A percentile compares a stretch with the other conserved stretches of the same genome.
These are phyloP conservation scores for Villa cingulata DNA, from an alignment of 2,888 invertebrate species.

Conservation along the genomic window DNA sequence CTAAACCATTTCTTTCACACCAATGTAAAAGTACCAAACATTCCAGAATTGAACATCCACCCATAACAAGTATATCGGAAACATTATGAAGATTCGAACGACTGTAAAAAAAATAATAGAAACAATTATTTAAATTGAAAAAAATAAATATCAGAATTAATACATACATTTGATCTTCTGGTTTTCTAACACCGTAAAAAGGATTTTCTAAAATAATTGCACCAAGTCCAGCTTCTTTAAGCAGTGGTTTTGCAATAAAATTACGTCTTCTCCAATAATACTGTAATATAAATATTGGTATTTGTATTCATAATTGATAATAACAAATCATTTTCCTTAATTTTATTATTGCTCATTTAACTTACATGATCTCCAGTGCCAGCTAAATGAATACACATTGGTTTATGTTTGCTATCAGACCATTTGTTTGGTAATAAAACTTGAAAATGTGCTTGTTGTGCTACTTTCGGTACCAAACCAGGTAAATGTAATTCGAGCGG, in stretches of 20 bases:
- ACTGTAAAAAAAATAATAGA: slow-evolving; percentile 33
- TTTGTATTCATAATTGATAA: background rate
- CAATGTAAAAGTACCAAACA: slow-evolving; percentile 83
- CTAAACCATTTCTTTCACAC: slow-evolving; percentile 82
- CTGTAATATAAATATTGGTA: slow-evolving; percentile 38
- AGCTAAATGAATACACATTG: slow-evolving; percentile 86
- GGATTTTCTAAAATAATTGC: slow-evolving; percentile 95
- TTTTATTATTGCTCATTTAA: slow-evolving; percentile 2
- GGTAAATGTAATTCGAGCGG: slow-evolving; percentile 75
- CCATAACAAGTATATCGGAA: slow-evolving; percentile 98
- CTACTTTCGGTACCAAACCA: slow-evolving; percentile 72
- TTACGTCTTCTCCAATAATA: slow-evolving; percentile 82
- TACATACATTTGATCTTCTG: slow-evolving; percentile 67
- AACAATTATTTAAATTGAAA: background rate
- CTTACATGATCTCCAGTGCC: slow-evolving; percentile 97
- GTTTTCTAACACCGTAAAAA: slow-evolving; percentile 83
- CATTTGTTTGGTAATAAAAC: slow-evolving; percentile 70
- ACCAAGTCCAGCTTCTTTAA: slow-evolving; percentile 80
- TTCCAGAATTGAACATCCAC: slow-evolving; percentile 89
- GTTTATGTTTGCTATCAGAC: slow-evolving; percentile 54
- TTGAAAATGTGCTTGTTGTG: slow-evolving; percentile 73
- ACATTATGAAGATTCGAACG: slow-evolving; percentile 89
- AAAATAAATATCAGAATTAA: background rate
- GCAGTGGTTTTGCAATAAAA: slow-evolving; percentile 78
- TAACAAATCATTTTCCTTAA: background rate